Base-by-base conservation (phyloP, 2,113 vertebrate species). In the Spizaetus ornatus region DNA sequence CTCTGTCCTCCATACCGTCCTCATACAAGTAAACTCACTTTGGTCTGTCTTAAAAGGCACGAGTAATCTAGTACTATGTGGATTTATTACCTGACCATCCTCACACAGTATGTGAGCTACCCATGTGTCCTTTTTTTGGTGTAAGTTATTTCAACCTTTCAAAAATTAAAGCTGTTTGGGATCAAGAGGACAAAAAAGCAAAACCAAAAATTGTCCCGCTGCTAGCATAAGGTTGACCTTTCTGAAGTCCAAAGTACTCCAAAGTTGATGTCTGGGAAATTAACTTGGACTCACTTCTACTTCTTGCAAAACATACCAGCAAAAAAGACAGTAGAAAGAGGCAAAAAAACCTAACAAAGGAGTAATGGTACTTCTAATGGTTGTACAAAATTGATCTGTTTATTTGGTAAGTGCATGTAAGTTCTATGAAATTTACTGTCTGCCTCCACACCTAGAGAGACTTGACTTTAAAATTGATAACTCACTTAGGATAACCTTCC, bases 91-190 rank as follows among this genome's bases (percentile, higher is more conserved):
- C 27, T 52, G 19, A 26, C 31, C 20, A 43, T 31, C 19, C n/a
- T 90, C 21, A 26, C 21, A 26, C 5, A 4, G 1, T 8, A 11
- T 11, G 12, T n/a, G 20, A 72, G 27, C 22, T 6, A n/a, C 10
- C 2, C 0, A 0, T 4, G 5, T 2, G 0, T 10, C 5, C 6
- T 36, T 23, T 59, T 34, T 36, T 65, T 19, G 42, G 9, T 32
- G 8, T 53, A 29, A 62, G n/a, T 40, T 34, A 8, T 31, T 92
- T 52, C 47, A 36, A 5, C 26, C 34, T 71, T 81, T 74, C 42
- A 78, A 55, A 52, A 84, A n/a, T 9, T 43, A 13, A 82, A 80
- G 21, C 13, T 66, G 5, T 55, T 92, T 34, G 76, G 26, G n/a
- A 63, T 82, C 14, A 72, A 82, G 36, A 82, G 27, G 34, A 45